Percentiles rank a stretch among this genome's conserved stretches.
Conservation (phyloP, 2,113 vertebrate species). For the Salvelinus namaycush region DNA sequence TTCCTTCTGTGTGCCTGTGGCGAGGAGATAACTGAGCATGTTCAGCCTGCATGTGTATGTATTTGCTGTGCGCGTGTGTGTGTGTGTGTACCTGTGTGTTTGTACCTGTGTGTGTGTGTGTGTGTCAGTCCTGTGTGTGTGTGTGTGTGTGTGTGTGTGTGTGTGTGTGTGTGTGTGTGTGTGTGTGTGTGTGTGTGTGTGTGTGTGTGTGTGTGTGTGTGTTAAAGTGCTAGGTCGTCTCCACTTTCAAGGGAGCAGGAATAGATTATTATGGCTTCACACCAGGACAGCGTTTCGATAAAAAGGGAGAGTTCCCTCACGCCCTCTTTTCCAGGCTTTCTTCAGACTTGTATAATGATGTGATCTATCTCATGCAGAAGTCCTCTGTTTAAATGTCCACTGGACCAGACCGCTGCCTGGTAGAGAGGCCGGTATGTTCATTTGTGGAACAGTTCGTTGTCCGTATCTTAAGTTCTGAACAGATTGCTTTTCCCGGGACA, state of each 20-base stretch:
- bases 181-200: no score
- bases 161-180: no score
- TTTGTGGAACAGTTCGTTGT: constrained; percentile 27
- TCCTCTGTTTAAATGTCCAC: constrained; percentile 3
- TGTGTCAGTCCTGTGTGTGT: no score
- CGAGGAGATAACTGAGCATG: constrained; percentile 70
- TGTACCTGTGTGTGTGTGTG: no score
- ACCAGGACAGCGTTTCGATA: constrained; percentile 46
- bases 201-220: no score
- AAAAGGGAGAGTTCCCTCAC: no score
- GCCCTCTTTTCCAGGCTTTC: constrained; percentile 1
- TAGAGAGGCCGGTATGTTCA: constrained; percentile 21
- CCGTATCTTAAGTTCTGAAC: neutral
- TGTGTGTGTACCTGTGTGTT: no score
- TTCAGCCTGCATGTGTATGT: constrained; percentile 22
- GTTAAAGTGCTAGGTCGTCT: constrained; percentile 58
- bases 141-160: no score
- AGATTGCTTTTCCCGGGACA: neutral
- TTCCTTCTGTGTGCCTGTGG: constrained; percentile 58
- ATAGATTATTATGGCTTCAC: constrained; percentile 67
- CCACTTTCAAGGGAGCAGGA: constrained; percentile 46
- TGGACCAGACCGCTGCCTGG: constrained; percentile 8
- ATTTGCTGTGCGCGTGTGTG: no score
- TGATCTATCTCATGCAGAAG: constrained; percentile 28
- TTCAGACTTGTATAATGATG: constrained; percentile 32